phyloP scores from a whole-genome alignment of 2,888 invertebrate species.

The Diploptera punctata region DNA sequence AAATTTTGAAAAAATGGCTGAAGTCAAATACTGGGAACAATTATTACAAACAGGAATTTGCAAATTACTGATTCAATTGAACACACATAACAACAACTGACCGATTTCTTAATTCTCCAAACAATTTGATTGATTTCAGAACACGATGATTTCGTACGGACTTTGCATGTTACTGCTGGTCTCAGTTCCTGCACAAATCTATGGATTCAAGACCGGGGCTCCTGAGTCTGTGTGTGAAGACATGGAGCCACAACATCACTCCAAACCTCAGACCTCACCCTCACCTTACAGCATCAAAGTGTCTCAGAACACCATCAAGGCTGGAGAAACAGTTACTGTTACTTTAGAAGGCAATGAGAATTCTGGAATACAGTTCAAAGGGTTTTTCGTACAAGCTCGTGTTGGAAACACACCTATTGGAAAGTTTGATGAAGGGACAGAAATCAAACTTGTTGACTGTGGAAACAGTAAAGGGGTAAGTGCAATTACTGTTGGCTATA shows the following conservation, averaged over 20 bases:
- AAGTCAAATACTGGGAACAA: too few relatives aligned
- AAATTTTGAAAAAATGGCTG: too few relatives aligned
- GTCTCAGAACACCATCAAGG: slow-evolving; percentile 19
- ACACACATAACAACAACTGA: too few relatives aligned
- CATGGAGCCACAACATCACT: slow-evolving; percentile 35
- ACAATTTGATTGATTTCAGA: too few relatives aligned
- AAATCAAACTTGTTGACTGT: slow-evolving; percentile 32
- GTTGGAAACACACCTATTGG: slow-evolving; percentile 35
- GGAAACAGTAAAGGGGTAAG: slow-evolving; percentile 24
- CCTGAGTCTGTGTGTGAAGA: slow-evolving; percentile 30
- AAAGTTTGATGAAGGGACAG: slow-evolving; percentile 24
- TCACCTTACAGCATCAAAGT: slow-evolving; percentile 34
- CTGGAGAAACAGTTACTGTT: slow-evolving; percentile 16
- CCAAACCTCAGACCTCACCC: slow-evolving; percentile 5
- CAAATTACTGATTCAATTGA: too few relatives aligned
- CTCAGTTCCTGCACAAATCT: background rate
- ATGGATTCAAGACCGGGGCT: slow-evolving; percentile 29
- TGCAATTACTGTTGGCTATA: too few relatives aligned
- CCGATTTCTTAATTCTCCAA: too few relatives aligned
- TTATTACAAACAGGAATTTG: too few relatives aligned
- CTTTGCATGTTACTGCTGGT: background rate
- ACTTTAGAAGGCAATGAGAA: slow-evolving; percentile 27
- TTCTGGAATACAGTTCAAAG: slow-evolving; percentile 33
- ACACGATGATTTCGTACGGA: background rate
- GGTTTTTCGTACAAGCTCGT: slow-evolving; percentile 40